Percentiles rank a stretch among this genome's conserved stretches.
Evolutionary conservation across 30 jellyfish, hydroid and myxozoan species (phyloP).

Genomic region (Clytia hemisphaerica): DNA sequence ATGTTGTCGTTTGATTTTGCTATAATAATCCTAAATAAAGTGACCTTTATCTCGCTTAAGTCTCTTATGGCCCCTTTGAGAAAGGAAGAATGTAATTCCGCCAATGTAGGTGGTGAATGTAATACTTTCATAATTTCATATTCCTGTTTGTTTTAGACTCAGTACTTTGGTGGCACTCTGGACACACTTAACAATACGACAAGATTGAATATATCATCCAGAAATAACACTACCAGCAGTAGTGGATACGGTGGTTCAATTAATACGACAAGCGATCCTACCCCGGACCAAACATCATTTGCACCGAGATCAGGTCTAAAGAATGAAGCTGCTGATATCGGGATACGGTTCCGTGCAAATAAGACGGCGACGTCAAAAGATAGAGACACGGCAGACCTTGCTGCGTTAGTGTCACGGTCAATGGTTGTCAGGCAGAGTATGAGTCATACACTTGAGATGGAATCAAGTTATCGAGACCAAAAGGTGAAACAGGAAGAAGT

Average conservation of each 20-base stretch:
- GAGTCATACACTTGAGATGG: not conserved
- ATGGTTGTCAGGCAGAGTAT: constrained; percentile 36
- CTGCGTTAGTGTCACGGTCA: constrained; percentile 85
- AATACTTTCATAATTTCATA: not conserved
- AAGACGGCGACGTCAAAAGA: constrained; percentile 37
- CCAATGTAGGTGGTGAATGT: too few species aligned
- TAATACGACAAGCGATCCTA: constrained; percentile 50
- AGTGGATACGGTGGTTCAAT: constrained; percentile 91
- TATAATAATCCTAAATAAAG: too few species aligned
- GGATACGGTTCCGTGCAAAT: constrained; percentile 25
- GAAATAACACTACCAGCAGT: constrained; percentile 41
- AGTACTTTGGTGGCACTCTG: constrained; percentile 63
- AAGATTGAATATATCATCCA: constrained; percentile 23
- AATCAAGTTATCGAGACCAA: too few species aligned
- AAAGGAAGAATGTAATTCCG: too few species aligned
- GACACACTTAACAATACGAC: constrained; percentile 80
- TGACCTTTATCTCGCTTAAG: too few species aligned
- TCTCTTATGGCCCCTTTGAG: too few species aligned
- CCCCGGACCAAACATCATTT: constrained; percentile 68
- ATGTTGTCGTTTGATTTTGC: too few species aligned
- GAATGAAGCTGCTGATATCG: constrained; percentile 31
- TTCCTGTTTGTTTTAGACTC: constrained; percentile 31
- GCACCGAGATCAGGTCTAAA: constrained; percentile 43
- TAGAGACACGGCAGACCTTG: constrained; percentile 73
- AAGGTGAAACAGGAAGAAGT: constrained; percentile 32